A percentile compares a stretch with the other conserved stretches of the same genome.
phyloP scores from a whole-genome alignment of 1,140 invertebrate genomes.

The Protaetia brevitarsis region DNA sequence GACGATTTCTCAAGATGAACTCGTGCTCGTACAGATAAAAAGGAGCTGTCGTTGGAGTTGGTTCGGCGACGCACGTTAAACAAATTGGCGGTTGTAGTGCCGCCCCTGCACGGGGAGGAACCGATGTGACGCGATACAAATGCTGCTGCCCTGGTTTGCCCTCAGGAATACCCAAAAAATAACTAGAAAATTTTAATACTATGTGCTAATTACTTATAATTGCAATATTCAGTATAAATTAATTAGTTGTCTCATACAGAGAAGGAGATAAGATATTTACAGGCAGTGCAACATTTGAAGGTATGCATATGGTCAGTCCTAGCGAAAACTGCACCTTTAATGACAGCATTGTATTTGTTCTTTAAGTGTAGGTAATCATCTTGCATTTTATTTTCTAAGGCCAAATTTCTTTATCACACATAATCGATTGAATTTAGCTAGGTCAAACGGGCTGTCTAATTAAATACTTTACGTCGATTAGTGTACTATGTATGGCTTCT shows the following conservation, averaged over 20 bases:
- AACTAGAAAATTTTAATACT: slow-evolving; percentile 55
- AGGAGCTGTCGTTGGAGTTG: slow-evolving; percentile 48
- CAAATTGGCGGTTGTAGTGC: slow-evolving; percentile 67
- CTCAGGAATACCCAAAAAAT: slow-evolving; percentile 80
- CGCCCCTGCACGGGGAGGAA: slow-evolving; percentile 65
- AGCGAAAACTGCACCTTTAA: too few relatives aligned
- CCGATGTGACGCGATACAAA: slow-evolving; percentile 72
- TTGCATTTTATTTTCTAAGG: neutral
- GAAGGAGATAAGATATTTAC: too few relatives aligned
- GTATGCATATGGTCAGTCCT: too few relatives aligned
- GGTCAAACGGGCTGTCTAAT: too few relatives aligned
- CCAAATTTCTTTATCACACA: neutral
- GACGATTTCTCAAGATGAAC: slow-evolving; percentile 53
- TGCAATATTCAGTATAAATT: neutral
- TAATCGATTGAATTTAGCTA: too few relatives aligned
- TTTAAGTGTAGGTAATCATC: too few relatives aligned
- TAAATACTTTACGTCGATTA: too few relatives aligned
- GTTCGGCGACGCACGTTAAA: slow-evolving; percentile 62
- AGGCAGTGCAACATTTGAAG: too few relatives aligned
- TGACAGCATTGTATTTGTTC: too few relatives aligned
- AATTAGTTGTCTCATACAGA: neutral
- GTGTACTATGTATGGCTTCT: neutral
- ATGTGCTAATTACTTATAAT: neutral
- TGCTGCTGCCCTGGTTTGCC: slow-evolving; percentile 79
- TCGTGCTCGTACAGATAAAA: slow-evolving; percentile 50